phyloP scores from a whole-genome alignment of 2,888 invertebrate genomes.

The Camptogramma bilineatum region DNA sequence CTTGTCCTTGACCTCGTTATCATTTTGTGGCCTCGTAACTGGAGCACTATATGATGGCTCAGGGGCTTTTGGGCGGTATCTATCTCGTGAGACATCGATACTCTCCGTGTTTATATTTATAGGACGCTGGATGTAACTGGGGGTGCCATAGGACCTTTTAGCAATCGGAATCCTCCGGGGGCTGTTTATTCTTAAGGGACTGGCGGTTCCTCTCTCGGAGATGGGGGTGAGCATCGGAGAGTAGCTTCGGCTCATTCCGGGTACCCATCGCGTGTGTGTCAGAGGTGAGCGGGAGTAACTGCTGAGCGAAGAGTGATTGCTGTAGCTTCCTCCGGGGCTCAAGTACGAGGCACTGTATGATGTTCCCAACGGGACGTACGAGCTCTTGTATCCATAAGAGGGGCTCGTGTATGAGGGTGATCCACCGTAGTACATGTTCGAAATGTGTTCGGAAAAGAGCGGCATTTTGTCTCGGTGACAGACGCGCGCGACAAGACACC shows the following conservation, averaged over 20 bases:
- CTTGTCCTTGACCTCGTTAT: slow-evolving; percentile 61
- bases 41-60: slow-evolving; percentile 47
- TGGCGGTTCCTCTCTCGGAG: slow-evolving; percentile 75
- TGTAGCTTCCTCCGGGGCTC: slow-evolving; percentile 78
- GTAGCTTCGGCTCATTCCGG: slow-evolving; percentile 82
- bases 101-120: slow-evolving; percentile 93
- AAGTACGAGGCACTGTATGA: slow-evolving; percentile 82
- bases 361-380: slow-evolving; percentile 67
- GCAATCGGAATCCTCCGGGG: slow-evolving; percentile 80
- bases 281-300: slow-evolving; percentile 84
- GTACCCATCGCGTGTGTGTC: slow-evolving; percentile 71
- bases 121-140: slow-evolving; percentile 84
- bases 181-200: slow-evolving; percentile 73
- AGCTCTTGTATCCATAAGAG: slow-evolving; percentile 75
- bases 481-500: slow-evolving; percentile 57
- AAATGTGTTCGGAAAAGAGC: slow-evolving; percentile 88
- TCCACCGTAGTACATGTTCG: slow-evolving; percentile 85
- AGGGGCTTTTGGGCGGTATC: slow-evolving; percentile 76
- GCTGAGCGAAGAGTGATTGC: slow-evolving; percentile 79
- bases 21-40: slow-evolving; percentile 51
- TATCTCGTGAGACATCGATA: slow-evolving; percentile 92
- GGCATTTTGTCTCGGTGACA: slow-evolving; percentile 82
- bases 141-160: slow-evolving; percentile 76
- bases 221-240: slow-evolving; percentile 91
- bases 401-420: slow-evolving; percentile 79